phyloP scores from a whole-genome alignment of 2,113 vertebrate species.

The Cricetomys ansorgei region DNA sequence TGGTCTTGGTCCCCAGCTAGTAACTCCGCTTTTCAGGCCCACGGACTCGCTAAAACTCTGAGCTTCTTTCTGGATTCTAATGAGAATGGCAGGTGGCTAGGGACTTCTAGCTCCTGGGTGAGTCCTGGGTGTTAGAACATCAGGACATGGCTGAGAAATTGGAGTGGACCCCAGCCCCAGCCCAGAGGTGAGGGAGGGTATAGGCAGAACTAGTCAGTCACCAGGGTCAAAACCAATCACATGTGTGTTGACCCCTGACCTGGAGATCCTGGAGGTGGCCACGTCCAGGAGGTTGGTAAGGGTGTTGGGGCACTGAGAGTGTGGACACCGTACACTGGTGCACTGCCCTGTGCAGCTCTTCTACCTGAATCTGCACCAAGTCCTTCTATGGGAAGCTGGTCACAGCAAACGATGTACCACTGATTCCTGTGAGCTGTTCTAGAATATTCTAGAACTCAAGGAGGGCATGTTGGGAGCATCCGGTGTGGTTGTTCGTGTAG shows the following conservation, averaged over 20 bases:
- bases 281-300: too few relatives aligned
- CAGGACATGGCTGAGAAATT: neutral
- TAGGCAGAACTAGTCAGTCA: too few relatives aligned
- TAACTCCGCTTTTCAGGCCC: neutral
- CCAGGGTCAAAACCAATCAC: neutral
- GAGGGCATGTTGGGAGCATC: neutral
- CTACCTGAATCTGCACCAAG: fast-evolving
- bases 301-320: neutral
- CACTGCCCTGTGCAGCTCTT: neutral
- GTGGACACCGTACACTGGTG: neutral
- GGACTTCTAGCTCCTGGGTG: neutral
- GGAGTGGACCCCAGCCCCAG: neutral
- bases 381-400: neutral
- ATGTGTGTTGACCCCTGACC: neutral
- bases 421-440: neutral
- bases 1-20: neutral
- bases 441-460: neutral
- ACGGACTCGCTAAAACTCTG: neutral
- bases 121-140: neutral
- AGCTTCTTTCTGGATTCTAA: neutral
- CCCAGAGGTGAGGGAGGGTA: neutral
- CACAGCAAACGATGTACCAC: too few relatives aligned
- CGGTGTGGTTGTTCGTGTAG: neutral
- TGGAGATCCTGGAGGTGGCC: neutral
- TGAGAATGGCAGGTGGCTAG: neutral